Evolutionary conservation across 1,140 invertebrate genomes (phyloP), one percentile per base, ranked within the genome.

Genomic region (Lineus longissimus): DNA sequence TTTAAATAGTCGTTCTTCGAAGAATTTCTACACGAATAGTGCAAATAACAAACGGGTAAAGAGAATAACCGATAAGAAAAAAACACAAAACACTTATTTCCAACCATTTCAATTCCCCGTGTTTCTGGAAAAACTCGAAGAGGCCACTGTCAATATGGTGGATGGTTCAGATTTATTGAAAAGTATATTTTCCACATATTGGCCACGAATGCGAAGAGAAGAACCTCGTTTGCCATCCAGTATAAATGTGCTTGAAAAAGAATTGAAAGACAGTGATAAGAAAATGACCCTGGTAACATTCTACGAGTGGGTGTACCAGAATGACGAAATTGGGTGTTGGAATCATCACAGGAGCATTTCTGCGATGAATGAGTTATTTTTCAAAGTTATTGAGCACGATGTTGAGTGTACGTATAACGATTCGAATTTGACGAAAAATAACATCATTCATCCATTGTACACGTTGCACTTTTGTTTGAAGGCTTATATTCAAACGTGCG

Each of bases 71-170:
- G 6, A 51, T 4, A 51, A n/a, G n/a, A 51, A 19, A 51, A 23
- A 51, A 51, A 7, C 4, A 51, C 4, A 27, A 19, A 51, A 51
- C n/a, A 51, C 4, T 6, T 51, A 51, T n/a, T 9, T 51, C n/a
- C 47, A 51, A 4, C 25, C 47, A 7, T 51, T 51, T 27, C 9
- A 4, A n/a, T 51, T 51, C n/a, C 47, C 47, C 9, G n/a, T 51
- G n/a, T 51, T 51, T 4, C n/a, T 51, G n/a, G 47, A 51, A n/a
- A 51, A 51, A 51, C 6, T 51, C 47, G 47, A 51, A 51, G n/a
- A 19, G 25, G 47, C 6, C 6, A n/a, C 47, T 4, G n/a, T 51
- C 6, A 27, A 51, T 23, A 51, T 51, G 47, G 47, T 51, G 19
- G 47, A 51, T 51, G 47, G 47, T 23, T 6, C n/a, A 7, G 47